Percentiles rank a stretch among this genome's conserved stretches.
phyloP scores from a whole-genome alignment of 2,888 invertebrate species.

The Thecocarcelia acutangulata region DNA sequence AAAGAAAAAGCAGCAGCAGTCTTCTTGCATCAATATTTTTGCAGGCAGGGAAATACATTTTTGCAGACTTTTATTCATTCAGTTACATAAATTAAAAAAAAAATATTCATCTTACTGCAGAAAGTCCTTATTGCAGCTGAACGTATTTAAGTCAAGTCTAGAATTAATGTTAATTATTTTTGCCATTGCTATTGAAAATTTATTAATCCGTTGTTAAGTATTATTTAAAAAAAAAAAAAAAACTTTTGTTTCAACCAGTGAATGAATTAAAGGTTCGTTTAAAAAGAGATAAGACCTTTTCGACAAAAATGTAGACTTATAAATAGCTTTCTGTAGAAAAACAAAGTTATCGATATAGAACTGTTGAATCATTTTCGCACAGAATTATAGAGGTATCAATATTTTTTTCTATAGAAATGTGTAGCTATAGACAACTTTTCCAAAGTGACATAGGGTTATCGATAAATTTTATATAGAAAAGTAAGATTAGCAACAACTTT shows the following conservation, averaged over 20 bases:
- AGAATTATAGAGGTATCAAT: too few species aligned
- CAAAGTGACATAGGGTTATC: too few species aligned
- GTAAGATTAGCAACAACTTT: too few species aligned
- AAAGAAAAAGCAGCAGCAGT: background rate
- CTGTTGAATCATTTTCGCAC: too few species aligned
- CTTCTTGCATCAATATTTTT: background rate
- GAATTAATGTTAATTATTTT: constrained; percentile 62
- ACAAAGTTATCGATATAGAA: too few species aligned
- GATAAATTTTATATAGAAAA: too few species aligned
- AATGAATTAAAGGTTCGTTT: background rate
- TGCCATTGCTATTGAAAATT: constrained; percentile 48
- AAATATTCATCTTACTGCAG: background rate
- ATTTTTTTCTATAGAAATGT: too few species aligned
- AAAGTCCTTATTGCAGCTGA: constrained; percentile 32
- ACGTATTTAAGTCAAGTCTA: constrained; percentile 53
- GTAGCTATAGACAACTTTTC: too few species aligned
- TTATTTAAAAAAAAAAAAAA: constrained; percentile 1
- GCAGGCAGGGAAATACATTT: background rate
- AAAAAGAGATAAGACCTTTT: too few species aligned
- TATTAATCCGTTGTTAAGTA: constrained; percentile 8
- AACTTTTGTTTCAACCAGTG: background rate
- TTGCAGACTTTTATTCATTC: background rate
- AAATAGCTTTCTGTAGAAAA: too few species aligned
- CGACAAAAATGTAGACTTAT: too few species aligned
- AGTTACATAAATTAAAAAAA: background rate